Evolutionary conservation across 2,888 invertebrate genomes (phyloP).

Genomic region (Gerris lacustris): DNA sequence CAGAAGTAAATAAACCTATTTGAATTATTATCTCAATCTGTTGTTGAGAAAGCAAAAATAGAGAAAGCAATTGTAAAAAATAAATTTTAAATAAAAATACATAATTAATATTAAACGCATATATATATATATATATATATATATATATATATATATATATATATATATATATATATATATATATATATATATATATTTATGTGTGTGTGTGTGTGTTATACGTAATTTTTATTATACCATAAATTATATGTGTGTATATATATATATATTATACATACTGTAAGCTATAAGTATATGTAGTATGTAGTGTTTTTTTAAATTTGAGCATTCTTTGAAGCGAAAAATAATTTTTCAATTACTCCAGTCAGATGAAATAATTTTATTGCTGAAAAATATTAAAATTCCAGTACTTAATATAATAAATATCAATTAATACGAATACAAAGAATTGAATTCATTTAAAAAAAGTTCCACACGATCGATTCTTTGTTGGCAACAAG

Average conservation of each 20-base stretch:
- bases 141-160: conserved; percentile 1
- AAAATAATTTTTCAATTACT: too few relatives aligned
- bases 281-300: neutral
- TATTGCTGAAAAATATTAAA: too few relatives aligned
- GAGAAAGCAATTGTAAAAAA: too few relatives aligned
- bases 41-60: too few relatives aligned
- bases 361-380: too few relatives aligned
- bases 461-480: too few relatives aligned
- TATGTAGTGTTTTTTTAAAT: neutral
- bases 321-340: neutral
- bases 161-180: neutral
- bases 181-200: neutral
- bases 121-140: neutral
- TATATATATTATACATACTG: neutral
- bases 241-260: neutral
- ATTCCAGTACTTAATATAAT: too few relatives aligned
- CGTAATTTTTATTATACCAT: neutral
- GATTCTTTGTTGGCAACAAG: too few relatives aligned
- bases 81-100: neutral
- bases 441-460: too few relatives aligned
- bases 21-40: too few relatives aligned
- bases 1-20: too few relatives aligned
- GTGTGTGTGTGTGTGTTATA: neutral
- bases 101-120: neutral
- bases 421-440: too few relatives aligned